Evolutionary conservation across 2,797 vertebrate genomes (phyloP).

Genomic region (Limnodromus scolopaceus): DNA sequence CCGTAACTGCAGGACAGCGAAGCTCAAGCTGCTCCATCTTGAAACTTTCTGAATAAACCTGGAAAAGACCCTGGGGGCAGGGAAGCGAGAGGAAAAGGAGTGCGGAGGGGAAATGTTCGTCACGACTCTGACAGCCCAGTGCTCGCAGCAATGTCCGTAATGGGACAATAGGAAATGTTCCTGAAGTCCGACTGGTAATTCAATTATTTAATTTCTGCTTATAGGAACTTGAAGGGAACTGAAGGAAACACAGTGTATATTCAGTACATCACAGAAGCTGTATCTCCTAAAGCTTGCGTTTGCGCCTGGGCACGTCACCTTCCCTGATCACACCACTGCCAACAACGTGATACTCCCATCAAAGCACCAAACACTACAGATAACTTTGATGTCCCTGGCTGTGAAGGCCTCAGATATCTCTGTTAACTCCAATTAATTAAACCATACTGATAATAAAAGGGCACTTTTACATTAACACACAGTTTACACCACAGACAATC

Average conservation of each 20-base stretch:
- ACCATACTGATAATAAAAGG: neutral
- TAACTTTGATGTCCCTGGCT: neutral
- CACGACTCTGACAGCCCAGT: neutral
- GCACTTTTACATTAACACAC: neutral
- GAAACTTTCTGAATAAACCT: neutral
- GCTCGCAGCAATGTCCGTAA: neutral
- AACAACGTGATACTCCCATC: fast-evolving
- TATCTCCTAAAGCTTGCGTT: neutral
- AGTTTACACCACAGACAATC: neutral
- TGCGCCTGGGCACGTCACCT: neutral
- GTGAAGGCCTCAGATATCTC: neutral
- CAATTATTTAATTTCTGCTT: neutral
- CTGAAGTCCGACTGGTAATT: neutral
- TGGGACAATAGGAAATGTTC: neutral
- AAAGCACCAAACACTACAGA: neutral
- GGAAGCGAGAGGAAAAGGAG: neutral
- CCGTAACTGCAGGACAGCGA: neutral
- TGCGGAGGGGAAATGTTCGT: neutral
- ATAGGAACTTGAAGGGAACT: neutral
- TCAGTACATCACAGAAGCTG: neutral
- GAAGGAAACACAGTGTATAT: neutral
- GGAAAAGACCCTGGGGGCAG: neutral
- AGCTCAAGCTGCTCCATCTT: neutral
- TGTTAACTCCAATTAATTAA: neutral
- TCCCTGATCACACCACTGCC: neutral